Evolutionary conservation across 2,888 invertebrate species (phyloP).

Genomic region (Linnaemya vulpina): DNA sequence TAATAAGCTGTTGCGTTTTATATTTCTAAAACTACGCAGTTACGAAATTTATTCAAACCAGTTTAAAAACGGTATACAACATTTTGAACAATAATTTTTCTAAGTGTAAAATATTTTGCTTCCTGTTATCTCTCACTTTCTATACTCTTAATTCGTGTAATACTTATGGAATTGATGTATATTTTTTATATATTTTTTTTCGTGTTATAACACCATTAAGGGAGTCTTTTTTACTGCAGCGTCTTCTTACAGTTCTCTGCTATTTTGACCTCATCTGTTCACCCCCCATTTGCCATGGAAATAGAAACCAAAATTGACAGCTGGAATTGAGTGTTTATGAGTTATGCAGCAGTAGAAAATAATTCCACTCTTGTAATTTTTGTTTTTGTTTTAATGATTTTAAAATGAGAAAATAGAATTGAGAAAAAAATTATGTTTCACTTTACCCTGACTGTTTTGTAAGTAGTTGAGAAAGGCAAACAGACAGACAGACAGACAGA

Average conservation of each 20-base stretch:
- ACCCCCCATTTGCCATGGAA: slow-evolving; percentile 5
- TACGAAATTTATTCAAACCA: too few species aligned
- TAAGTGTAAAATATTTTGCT: neutral
- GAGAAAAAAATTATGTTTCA: neutral
- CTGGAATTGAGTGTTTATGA: slow-evolving; percentile 43
- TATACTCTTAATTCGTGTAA: neutral
- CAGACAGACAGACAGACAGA: neutral
- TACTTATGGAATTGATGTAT: slow-evolving; percentile 26
- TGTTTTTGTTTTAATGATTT: neutral
- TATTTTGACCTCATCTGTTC: slow-evolving; percentile 36
- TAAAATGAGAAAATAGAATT: slow-evolving; percentile 13
- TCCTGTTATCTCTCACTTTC: neutral
- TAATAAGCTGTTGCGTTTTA: too few species aligned
- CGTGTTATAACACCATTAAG: slow-evolving; percentile 36
- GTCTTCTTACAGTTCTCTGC: slow-evolving; percentile 3
- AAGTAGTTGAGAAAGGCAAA: neutral
- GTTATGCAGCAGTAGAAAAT: neutral
- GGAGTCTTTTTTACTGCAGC: slow-evolving; percentile 42
- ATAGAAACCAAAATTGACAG: slow-evolving; percentile 51
- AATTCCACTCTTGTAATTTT: neutral
- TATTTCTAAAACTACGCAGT: too few species aligned
- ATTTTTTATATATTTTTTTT: too few species aligned
- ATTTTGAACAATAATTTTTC: too few species aligned
- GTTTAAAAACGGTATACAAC: too few species aligned
- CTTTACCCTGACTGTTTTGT: neutral